Conservation (phyloP, 2,888 invertebrate genomes). For the Tholera decimalis region DNA sequence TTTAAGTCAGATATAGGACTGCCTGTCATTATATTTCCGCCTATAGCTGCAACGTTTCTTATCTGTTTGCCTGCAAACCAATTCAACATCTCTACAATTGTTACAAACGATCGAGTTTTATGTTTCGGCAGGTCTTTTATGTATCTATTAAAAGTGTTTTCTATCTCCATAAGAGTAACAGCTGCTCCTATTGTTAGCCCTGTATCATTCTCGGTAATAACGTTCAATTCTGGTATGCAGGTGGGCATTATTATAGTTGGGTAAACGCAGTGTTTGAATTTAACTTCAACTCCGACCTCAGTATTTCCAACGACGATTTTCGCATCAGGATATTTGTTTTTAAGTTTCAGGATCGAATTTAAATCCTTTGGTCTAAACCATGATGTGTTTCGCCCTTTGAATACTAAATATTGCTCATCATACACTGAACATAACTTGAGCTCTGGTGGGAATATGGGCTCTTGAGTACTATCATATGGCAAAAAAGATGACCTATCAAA, state of each 20-base stretch:
- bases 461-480: conserved; percentile 94
- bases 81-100: conserved; percentile 96
- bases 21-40: conserved; percentile 98
- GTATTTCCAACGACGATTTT: conserved; percentile 96
- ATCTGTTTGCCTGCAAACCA: conserved; percentile 99
- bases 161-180: conserved; percentile 95
- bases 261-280: conserved; percentile 95
- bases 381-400: conserved; percentile 90
- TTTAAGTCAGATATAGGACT: conserved; percentile 99
- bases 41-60: conserved; percentile 97
- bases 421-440: conserved; percentile 92
- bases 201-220: conserved; percentile 89
- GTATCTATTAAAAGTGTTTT: conserved; percentile 92
- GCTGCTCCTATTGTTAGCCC: conserved; percentile 95
- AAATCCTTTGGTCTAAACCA: conserved; percentile 94
- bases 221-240: conserved; percentile 95
- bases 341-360: conserved; percentile 92
- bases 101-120: conserved; percentile 93
- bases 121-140: conserved; percentile 91
- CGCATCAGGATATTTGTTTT: conserved; percentile 92
- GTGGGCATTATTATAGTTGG: conserved; percentile 96
- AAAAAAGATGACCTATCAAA: conserved; percentile 92
- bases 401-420: conserved; percentile 90
- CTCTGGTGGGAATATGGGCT: conserved; percentile 96
- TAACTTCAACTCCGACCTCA: conserved; percentile 96